Evolutionary conservation across 2,888 invertebrate species (phyloP), one percentile per base, ranked within the genome.

Genomic region (Leptinotarsa tumamoca): DNA sequence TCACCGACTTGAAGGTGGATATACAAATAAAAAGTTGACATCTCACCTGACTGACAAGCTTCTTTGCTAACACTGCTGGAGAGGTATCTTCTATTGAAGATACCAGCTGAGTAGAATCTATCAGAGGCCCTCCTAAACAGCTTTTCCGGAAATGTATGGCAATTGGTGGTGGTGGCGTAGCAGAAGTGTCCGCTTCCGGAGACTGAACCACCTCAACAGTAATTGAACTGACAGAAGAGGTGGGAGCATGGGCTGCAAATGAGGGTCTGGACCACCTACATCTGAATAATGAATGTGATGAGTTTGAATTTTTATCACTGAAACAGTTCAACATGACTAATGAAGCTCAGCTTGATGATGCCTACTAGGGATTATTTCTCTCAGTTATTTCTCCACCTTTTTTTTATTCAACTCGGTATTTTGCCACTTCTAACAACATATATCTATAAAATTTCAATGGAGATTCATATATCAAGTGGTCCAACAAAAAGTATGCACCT

Each of bases 61-160:
- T 87, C 73, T 88, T 88, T 82, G 88, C 83, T 82, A 90, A 82
- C 84, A 87, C 86, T 82, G 87, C 71, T 0, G 85, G 83, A 13
- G 90, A 89, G 23, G 89, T 88, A 10, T 90, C 91, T 69, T 91
- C 90, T 7, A 91, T 87, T 82, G 87, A 88, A 4, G 87, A 85
- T 0, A 90, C 89, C 67, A 91, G 85, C 79, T 89, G 88, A 4
- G 87, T 85, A 0, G 85, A 86, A 80, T 90, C 90, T 50, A 91
- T 87, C 10, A 90, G 87, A n/a, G 90, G 89, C 0, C 91, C 91
- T 1, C 90, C 90, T 61, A 87, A 86, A 82, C 91, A 91, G 33
- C 88, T 87, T 80, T 89, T 89, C 78, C 90, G 89, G 72, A 90
- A 87, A 79, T 90, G 89, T n/a, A 91, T 88, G 3, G 88, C 87